Conservation (phyloP, 1,140 invertebrate species). For the Apis florea region DNA sequence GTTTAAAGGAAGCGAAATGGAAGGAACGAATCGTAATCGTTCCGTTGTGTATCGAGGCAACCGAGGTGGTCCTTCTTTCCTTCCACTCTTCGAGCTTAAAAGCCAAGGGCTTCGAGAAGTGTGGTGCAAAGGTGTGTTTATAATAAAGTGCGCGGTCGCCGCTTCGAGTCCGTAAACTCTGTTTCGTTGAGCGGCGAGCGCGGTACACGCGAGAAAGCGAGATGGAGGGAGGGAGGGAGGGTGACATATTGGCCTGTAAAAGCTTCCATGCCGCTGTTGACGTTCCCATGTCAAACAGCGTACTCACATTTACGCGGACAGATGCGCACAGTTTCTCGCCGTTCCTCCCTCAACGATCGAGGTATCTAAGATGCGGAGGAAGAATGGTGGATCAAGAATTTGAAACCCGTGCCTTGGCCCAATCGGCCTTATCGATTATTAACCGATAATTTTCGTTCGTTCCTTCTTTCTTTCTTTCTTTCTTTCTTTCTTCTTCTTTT, state of each 20-base stretch:
- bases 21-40: conserved; percentile 13
- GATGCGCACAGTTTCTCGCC: conserved; percentile 1
- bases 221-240: conserved; percentile 34
- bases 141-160: conserved; percentile 39
- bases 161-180: conserved; percentile 33
- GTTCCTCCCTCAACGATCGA: conserved; percentile 14
- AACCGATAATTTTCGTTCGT: no score
- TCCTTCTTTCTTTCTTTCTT: no score
- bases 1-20: background rate
- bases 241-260: conserved; percentile 51
- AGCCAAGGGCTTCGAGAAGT: conserved; percentile 23
- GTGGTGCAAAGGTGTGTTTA: conserved; percentile 35
- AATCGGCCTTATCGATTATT: no score
- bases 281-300: conserved; percentile 46
- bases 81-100: background rate
- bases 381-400: no score
- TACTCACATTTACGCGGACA: conserved; percentile 19
- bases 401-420: no score
- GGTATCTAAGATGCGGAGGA: no score
- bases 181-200: background rate
- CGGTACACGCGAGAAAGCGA: conserved; percentile 41
- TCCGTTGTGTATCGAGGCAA: conserved; percentile 37
- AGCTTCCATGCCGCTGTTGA: conserved; percentile 40
- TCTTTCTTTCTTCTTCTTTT: no score
- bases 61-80: conserved; percentile 56